A percentile compares a stretch with the other conserved stretches of the same genome.
Conservation (phyloP, 2,797 vertebrate genomes). For the Esox masquinongy region DNA sequence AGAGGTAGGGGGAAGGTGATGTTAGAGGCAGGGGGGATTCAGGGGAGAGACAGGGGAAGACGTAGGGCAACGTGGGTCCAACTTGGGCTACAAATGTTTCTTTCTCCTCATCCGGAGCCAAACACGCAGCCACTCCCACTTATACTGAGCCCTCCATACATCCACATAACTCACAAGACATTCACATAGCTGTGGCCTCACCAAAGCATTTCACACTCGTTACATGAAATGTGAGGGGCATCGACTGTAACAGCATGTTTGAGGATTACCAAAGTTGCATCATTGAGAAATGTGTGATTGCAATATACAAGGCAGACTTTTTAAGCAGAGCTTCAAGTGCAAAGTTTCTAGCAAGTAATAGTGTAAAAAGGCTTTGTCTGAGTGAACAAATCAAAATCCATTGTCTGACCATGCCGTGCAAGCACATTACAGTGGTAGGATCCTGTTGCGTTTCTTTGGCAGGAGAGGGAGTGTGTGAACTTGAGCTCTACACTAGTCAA, state of each 20-base stretch:
- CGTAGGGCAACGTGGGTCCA: neutral
- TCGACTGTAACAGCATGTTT: neutral
- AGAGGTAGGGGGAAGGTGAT: too few species aligned
- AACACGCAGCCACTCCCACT: neutral
- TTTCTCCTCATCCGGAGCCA: neutral
- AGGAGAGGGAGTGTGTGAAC: conserved; percentile 24
- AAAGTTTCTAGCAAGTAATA: neutral
- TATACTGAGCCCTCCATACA: neutral
- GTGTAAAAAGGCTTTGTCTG: neutral
- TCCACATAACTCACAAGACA: neutral
- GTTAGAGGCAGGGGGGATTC: too few species aligned
- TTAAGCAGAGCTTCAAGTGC: neutral
- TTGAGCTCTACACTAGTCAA: conserved; percentile 24
- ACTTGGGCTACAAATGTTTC: neutral
- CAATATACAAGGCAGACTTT: neutral
- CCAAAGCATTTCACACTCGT: neutral
- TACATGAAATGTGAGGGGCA: neutral
- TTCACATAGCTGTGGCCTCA: neutral
- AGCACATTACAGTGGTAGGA: conserved; percentile 43
- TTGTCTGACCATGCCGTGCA: conserved; percentile 35
- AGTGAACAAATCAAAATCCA: conserved; percentile 6
- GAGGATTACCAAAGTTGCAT: neutral
- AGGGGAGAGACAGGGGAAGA: neutral
- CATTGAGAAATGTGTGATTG: neutral
- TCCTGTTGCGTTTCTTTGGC: conserved; percentile 51